Evolutionary conservation across 2,797 vertebrate species (phyloP), one percentile per base, ranked within the genome.

Genomic region (Micropoecilia bifurca): DNA sequence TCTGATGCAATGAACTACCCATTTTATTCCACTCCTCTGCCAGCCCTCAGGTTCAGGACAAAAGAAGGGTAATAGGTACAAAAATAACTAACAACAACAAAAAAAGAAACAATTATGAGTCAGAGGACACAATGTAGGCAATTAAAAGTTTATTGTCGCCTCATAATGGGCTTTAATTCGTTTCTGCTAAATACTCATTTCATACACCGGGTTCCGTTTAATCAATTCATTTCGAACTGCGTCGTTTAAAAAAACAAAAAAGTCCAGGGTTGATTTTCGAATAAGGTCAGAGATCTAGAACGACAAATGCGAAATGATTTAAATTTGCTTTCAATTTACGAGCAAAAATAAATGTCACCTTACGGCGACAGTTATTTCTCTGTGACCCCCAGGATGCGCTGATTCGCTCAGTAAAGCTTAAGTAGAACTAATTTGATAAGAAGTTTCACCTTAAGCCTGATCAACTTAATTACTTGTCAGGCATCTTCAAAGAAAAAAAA

Each of bases 1-100:
- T 94, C 89, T 91, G 88, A 88, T 87, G 87, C 86, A 91, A 94
- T 92, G 86, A 94, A 85, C 87, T 79, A 85, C 79, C 82, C 83
- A 90, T 94, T 92, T 94, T 84, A 92, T 93, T 91, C 83, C 80
- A 80, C 80, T 89, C 79, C 77, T 83, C 80, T 84, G 86, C 91
- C 63, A 61, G 76, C 77, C 53, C 76, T 77, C 83, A 66, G 79
- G 83, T 80, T 87, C 73, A 80, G 85, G 76, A 91, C 87, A 91
- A 88, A 83, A 78, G 77, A 72, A 78, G 80, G 59, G 79, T 81
- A 89, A 91, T 69, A 33, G 75, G 83, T 85, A 5, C 25, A 28
- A 57, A 55, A 55, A 55, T 76, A 57, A 33, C 77, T 74, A 61
- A 48, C 71, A 73, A 7, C 20, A 20, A 50, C 43, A n/a, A 25